These are phyloP conservation scores for Lithophane ornitopus DNA, from an alignment of 2,888 invertebrate genomes.

Conservation along the genomic window DNA sequence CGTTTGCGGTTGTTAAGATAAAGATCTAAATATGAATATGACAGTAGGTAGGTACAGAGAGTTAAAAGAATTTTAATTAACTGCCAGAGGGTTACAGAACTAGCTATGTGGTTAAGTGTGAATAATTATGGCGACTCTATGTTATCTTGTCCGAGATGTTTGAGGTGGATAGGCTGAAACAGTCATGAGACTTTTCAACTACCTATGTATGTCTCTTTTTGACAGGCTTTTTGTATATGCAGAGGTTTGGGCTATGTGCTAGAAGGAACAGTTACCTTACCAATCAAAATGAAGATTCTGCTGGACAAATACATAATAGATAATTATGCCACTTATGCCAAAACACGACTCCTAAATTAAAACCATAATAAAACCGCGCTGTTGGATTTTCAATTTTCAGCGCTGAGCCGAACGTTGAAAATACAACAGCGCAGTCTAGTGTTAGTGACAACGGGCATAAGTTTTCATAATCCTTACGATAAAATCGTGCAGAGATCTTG, in stretches of 20 bases:
- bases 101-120: neutral
- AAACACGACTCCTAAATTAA: too few relatives aligned
- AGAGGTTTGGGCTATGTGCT: neutral
- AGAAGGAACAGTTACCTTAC: neutral
- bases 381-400: too few relatives aligned
- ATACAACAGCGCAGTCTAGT: too few relatives aligned
- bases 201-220: too few relatives aligned
- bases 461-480: neutral
- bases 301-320: too few relatives aligned
- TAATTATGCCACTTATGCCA: too few relatives aligned
- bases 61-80: constrained; percentile 32
- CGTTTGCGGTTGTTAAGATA: constrained; percentile 48
- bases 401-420: too few relatives aligned
- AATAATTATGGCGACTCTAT: constrained; percentile 23
- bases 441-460: too few relatives aligned
- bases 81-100: neutral
- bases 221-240: neutral
- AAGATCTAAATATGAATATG: constrained; percentile 34
- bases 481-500: neutral
- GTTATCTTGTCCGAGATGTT: constrained; percentile 10
- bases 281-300: neutral
- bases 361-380: too few relatives aligned
- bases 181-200: neutral
- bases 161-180: neutral
- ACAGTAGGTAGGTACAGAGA: neutral